Evolutionary conservation across 2,113 vertebrate genomes (phyloP), one percentile per base, ranked within the genome.

Genomic region (Pimephales promelas): DNA sequence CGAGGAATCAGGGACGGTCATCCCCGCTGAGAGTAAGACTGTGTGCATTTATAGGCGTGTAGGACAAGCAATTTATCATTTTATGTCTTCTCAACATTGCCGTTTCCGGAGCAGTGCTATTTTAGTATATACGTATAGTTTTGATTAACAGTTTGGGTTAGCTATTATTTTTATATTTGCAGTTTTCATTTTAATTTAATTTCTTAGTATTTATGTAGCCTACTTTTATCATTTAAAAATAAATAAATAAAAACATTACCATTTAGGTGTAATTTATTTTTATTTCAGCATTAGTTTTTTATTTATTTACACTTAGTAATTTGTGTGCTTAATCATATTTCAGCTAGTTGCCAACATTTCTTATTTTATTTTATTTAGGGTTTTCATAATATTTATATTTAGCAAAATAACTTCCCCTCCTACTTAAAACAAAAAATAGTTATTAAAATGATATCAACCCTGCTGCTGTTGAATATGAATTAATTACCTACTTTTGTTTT

Each of bases 11-110:
- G 97, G 97, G 77, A 97, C 93, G 8, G 94, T 93, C 79, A 96
- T 99, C 81, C 97, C 97, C 24, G 96, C 97, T 1, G 97, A 98
- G 91, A 98, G 97, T 98, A 94, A 61, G 97, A 94, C 91, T 24
- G 64, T n/a, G 24, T 26, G 13, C 47, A 76, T 47, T 57, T 54
- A 62, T 77, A 81, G 26, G 78, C 13, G 7, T 66, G 47, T 20
- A n/a, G 11, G 4, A 45, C 9, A 34, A 31, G 24, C 1, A 54
- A 79, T 78, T 16, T 1, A 31, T 74, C 24, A 11, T 52, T 52
- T 26, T 14, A 49, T 68, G 24, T 10, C 71, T 28, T 45, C 22
- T 34, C 4, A 36, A n/a, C 20, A 43, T n/a, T 36, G 18, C 3
- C 16, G 70, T 72, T 72, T 71, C 10, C 40, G 14, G 36, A 20